Conservation (phyloP, 2,888 invertebrate genomes). For the Hyposoter didymator region DNA sequence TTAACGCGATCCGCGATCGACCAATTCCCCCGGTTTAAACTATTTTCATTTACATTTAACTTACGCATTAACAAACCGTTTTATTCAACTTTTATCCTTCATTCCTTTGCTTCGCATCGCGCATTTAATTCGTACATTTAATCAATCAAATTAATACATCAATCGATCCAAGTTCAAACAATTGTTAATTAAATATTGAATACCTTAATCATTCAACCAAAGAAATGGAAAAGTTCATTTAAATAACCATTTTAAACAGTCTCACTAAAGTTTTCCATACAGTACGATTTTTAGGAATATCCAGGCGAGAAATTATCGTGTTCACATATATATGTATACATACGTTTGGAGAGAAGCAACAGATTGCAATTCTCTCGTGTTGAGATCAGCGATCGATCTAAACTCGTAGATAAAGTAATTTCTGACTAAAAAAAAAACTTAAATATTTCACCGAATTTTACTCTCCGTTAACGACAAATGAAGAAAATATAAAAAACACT, state of each 20-base stretch:
- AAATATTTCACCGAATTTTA: neutral
- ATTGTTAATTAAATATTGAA: neutral
- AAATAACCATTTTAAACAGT: neutral
- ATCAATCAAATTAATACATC: neutral
- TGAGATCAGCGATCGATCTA: constrained; percentile 9
- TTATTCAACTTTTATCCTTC: neutral
- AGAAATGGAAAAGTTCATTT: neutral
- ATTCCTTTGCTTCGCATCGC: neutral
- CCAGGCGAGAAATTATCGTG: neutral
- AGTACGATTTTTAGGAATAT: neutral
- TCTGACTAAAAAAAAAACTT: neutral
- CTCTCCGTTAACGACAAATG: neutral
- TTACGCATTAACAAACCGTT: neutral
- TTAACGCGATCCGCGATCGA: constrained; percentile 16
- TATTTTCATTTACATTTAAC: neutral
- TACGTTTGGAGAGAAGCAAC: constrained; percentile 4
- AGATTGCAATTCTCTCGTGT: neutral
- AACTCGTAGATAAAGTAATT: neutral
- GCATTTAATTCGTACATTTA: neutral
- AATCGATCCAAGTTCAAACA: neutral
- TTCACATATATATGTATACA: neutral
- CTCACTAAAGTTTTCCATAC: neutral
- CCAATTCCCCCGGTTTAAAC: neutral
- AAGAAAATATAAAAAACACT: neutral
- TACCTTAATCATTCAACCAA: neutral